These are phyloP conservation scores for Chironomus riparius DNA, from an alignment of 2,888 invertebrate genomes.

Conservation along the genomic window DNA sequence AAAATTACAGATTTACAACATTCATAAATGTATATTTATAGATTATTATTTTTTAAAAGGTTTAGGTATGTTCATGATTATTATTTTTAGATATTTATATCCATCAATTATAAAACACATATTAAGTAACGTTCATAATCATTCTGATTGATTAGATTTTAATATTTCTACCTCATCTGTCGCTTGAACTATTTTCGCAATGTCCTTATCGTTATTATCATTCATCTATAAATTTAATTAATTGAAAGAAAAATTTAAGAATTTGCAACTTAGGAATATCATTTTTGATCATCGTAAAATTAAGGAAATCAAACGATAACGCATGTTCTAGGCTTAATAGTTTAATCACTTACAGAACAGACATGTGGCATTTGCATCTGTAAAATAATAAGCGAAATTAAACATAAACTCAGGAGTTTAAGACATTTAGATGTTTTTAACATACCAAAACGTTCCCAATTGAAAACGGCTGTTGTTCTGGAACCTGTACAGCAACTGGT, in stretches of 20 bases:
- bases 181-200: slow-evolving; percentile 44
- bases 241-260: slow-evolving; percentile 36
- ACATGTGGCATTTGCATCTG: slow-evolving; percentile 80
- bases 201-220: slow-evolving; percentile 41
- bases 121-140: neutral
- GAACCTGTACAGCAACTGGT: slow-evolving; percentile 49
- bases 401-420: neutral
- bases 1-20: slow-evolving; percentile 19
- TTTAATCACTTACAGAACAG: slow-evolving; percentile 48
- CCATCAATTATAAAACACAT: neutral
- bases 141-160: slow-evolving; percentile 14
- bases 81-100: neutral
- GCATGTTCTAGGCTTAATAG: neutral
- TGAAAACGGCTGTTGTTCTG: slow-evolving; percentile 55
- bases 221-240: slow-evolving; percentile 33
- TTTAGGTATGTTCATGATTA: neutral
- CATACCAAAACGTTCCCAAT: slow-evolving; percentile 70
- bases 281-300: neutral
- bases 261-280: neutral
- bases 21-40: neutral
- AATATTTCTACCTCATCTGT: slow-evolving; percentile 43
- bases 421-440: neutral
- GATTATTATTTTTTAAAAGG: neutral
- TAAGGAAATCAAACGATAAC: too few species aligned
- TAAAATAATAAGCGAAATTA: neutral